These are phyloP conservation scores for Pogonocichla stellata DNA, from an alignment of 2,113 vertebrate genomes.

Conservation along the genomic window DNA sequence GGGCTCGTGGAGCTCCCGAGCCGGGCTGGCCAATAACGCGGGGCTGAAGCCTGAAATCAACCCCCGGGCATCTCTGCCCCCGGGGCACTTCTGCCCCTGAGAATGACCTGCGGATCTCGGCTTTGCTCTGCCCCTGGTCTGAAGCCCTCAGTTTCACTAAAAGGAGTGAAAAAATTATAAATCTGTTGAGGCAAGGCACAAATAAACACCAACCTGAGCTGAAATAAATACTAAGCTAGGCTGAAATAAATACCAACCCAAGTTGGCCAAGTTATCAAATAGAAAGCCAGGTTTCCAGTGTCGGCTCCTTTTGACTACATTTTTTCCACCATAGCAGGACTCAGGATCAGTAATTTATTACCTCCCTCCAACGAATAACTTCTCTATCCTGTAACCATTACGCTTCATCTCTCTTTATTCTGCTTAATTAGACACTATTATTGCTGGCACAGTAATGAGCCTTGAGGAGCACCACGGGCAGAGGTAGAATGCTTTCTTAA, in stretches of 20 bases:
- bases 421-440: constrained; percentile 49
- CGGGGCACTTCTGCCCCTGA: not conserved
- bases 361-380: not conserved
- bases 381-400: constrained; percentile 35
- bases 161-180: not conserved
- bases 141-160: not conserved
- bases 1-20: not conserved
- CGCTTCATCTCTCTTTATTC: constrained; percentile 49
- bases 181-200: not conserved
- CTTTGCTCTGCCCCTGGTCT: not conserved
- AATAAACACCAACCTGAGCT: not conserved
- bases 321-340: not conserved
- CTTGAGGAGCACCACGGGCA: constrained; percentile 4
- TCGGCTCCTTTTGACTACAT: not conserved
- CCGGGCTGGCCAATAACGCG: not conserved
- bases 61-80: not conserved
- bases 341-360: not conserved
- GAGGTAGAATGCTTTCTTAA: constrained; percentile 31
- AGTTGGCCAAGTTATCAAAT: not conserved
- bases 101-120: accelerated
- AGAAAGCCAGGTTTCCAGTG: not conserved
- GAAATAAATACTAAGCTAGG: not conserved
- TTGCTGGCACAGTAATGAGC: constrained; percentile 42
- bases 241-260: not conserved
- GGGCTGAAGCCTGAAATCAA: not conserved